Conservation (phyloP, 1,140 invertebrate species). For the Asbolus verrucosus region DNA sequence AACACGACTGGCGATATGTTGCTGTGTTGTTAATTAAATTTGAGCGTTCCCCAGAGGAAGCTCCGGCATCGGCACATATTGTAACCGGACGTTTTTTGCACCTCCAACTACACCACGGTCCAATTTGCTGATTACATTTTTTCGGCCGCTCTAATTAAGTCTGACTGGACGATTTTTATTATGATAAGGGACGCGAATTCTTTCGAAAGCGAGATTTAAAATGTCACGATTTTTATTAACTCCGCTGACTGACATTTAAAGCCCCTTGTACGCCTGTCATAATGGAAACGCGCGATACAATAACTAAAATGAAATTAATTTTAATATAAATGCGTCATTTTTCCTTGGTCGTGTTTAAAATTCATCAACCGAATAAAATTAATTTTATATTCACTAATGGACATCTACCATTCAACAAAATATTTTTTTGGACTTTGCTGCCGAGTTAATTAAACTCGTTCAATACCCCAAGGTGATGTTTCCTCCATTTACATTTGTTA, state of each 20-base stretch:
- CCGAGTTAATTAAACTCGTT: conserved; percentile 26
- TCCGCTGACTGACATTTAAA: conserved; percentile 19
- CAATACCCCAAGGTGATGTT: conserved; percentile 26
- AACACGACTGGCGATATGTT: conserved; percentile 34
- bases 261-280: conserved; percentile 16
- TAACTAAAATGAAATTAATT: conserved; percentile 26
- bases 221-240: conserved; percentile 16
- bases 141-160: background rate
- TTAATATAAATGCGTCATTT: conserved; percentile 24
- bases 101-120: background rate
- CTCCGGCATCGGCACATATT: conserved; percentile 7
- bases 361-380: conserved; percentile 26
- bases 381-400: conserved; percentile 34
- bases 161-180: background rate
- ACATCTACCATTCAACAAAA: conserved; percentile 12
- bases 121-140: background rate
- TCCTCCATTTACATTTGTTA: conserved; percentile 27
- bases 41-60: conserved; percentile 17
- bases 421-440: conserved; percentile 29
- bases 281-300: conserved; percentile 17
- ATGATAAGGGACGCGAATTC: too few species aligned
- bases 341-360: conserved; percentile 22
- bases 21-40: conserved; percentile 35
- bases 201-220: too few species aligned
- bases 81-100: background rate